These are phyloP conservation scores for Plagodis dolabraria DNA, from an alignment of 2,888 invertebrate species.

Conservation along the genomic window DNA sequence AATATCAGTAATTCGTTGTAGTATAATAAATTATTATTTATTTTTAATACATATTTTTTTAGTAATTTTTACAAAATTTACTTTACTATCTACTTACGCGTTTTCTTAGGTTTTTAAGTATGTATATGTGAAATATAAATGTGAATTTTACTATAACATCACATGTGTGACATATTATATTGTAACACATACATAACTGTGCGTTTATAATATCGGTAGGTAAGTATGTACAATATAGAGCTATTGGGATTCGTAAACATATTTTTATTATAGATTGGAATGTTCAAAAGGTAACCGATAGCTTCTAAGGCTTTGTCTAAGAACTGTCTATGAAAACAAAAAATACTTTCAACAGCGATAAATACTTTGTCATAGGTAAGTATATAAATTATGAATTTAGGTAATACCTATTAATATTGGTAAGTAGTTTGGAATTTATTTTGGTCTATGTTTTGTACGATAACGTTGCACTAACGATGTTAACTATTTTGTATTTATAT, in stretches of 20 bases:
- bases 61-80: slow-evolving; percentile 44
- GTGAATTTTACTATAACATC: slow-evolving; percentile 35
- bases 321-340: slow-evolving; percentile 53
- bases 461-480: slow-evolving; percentile 74
- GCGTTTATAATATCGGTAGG: slow-evolving; percentile 55
- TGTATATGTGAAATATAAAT: slow-evolving; percentile 43
- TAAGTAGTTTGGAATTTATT: slow-evolving; percentile 67
- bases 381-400: slow-evolving; percentile 54
- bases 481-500: slow-evolving; percentile 46
- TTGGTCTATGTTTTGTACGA: slow-evolving; percentile 83
- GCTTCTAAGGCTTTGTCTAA: slow-evolving; percentile 76
- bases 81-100: slow-evolving; percentile 71
- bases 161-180: slow-evolving; percentile 5
- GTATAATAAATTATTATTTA: slow-evolving; percentile 67
- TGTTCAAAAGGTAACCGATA: slow-evolving; percentile 69
- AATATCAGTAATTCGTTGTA: slow-evolving; percentile 78
- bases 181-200: slow-evolving; percentile 34
- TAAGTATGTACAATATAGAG: slow-evolving; percentile 52
- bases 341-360: slow-evolving; percentile 63
- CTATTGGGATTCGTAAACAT: slow-evolving; percentile 50
- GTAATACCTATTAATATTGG: slow-evolving; percentile 45
- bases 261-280: slow-evolving; percentile 56
- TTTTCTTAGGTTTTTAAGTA: slow-evolving; percentile 43
- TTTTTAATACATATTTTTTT: slow-evolving; percentile 35
- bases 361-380: slow-evolving; percentile 61